Percentiles rank a stretch among this genome's conserved stretches.
Conservation (phyloP, 2,113 vertebrate species). For the Paramormyrops kingsleyae region DNA sequence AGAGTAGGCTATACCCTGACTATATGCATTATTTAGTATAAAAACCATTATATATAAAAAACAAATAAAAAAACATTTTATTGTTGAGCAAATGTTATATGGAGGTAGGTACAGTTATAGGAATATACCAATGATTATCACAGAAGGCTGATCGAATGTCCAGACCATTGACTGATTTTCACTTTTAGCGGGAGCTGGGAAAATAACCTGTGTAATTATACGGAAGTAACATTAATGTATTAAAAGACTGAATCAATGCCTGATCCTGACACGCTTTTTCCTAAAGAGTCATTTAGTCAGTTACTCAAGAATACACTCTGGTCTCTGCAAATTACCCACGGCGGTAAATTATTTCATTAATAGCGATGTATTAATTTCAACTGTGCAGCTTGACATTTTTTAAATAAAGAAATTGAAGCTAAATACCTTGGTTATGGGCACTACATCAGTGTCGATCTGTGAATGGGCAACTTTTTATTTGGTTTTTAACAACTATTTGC, state of each 20-base stretch:
- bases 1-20: background rate
- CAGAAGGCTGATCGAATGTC: background rate
- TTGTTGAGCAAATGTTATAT: background rate
- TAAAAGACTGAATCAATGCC: background rate
- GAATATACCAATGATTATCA: background rate
- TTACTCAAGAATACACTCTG: background rate
- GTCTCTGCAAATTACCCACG: background rate
- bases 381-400: background rate
- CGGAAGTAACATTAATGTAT: constrained; percentile 1
- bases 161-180: background rate
- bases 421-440: background rate
- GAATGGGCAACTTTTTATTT: background rate
- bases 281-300: background rate
- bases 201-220: background rate
- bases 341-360: background rate
- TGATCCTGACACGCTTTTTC: background rate
- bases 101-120: background rate
- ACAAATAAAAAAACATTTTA: background rate
- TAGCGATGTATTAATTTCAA: background rate
- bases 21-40: background rate
- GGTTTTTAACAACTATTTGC: background rate
- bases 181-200: background rate
- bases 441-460: background rate
- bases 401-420: background rate
- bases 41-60: background rate